Conservation (phyloP, 1,140 invertebrate genomes). For the Vollenhovia emeryi region DNA sequence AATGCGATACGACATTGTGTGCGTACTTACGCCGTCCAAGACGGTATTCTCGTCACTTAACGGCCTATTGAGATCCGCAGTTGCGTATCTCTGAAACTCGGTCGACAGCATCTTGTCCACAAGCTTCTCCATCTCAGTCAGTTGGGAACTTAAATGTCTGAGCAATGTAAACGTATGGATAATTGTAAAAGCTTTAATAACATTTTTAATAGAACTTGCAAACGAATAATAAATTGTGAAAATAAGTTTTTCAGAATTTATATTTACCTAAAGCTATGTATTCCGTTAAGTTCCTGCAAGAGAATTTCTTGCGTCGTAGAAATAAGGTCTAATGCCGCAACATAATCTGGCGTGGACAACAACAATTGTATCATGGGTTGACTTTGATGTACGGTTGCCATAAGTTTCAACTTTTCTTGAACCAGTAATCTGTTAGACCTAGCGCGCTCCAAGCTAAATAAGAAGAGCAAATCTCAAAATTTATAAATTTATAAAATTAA, state of each 20-base stretch:
- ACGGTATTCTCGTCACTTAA: slow-evolving; percentile 88
- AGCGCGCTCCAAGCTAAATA: slow-evolving; percentile 85
- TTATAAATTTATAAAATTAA: too few species aligned
- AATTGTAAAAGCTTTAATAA: not conserved
- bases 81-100: slow-evolving; percentile 97
- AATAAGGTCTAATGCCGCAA: slow-evolving; percentile 98
- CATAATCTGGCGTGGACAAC: slow-evolving; percentile 98
- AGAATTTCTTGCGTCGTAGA: slow-evolving; percentile 98
- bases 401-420: slow-evolving; percentile 93
- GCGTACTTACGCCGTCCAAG: slow-evolving; percentile 86
- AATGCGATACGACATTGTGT: slow-evolving; percentile 2
- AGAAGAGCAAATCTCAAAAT: slow-evolving; percentile 12
- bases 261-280: slow-evolving; percentile 94
- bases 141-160: slow-evolving; percentile 96
- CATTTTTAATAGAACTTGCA: slow-evolving; percentile 27
- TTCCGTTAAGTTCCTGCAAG: slow-evolving; percentile 93
- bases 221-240: slow-evolving; percentile 9
- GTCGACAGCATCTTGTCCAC: slow-evolving; percentile 99
- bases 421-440: slow-evolving; percentile 88
- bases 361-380: slow-evolving; percentile 98
- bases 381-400: slow-evolving; percentile 98
- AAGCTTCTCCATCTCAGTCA: slow-evolving; percentile 98
- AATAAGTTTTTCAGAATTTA: not conserved
- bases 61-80: slow-evolving; percentile 96
- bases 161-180: slow-evolving; percentile 13